These are phyloP conservation scores for Yponomeuta evonymella DNA, from an alignment of 2,888 invertebrate genomes.

Conservation along the genomic window DNA sequence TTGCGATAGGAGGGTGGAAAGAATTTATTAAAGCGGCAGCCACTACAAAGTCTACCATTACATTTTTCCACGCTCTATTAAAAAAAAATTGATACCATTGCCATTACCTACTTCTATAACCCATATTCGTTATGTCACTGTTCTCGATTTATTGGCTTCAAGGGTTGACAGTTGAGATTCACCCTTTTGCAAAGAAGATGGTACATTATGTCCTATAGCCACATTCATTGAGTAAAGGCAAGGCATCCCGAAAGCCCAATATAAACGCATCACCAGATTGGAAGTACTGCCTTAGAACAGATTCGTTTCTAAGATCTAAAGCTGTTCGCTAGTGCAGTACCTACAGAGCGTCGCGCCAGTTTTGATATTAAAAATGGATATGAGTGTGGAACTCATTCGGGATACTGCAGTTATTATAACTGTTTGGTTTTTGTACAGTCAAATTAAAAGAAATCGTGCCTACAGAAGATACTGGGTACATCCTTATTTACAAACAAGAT, in stretches of 20 bases:
- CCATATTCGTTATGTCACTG: too few relatives aligned
- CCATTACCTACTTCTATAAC: too few relatives aligned
- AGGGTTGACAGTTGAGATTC: too few relatives aligned
- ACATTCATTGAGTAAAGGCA: too few relatives aligned
- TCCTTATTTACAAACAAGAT: constrained; percentile 18
- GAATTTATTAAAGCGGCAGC: not conserved
- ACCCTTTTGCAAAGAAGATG: too few relatives aligned
- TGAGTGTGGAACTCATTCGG: constrained; percentile 17
- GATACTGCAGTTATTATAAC: constrained; percentile 18
- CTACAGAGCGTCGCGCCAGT: not conserved
- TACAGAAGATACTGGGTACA: constrained; percentile 19
- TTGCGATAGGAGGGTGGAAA: not conserved
- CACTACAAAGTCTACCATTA: not conserved
- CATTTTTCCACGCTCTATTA: not conserved
- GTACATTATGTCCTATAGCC: too few relatives aligned
- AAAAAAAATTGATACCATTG: not conserved
- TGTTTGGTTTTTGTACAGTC: constrained; percentile 18
- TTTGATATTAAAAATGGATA: constrained; percentile 11
- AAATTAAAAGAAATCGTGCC: constrained; percentile 18
- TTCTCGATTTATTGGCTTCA: too few relatives aligned
- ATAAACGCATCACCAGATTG: too few relatives aligned
- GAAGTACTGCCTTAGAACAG: too few relatives aligned
- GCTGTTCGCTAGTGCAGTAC: too few relatives aligned
- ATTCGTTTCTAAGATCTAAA: too few relatives aligned
- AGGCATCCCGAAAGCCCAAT: too few relatives aligned